Percentiles rank a stretch among this genome's conserved stretches.
These are phyloP conservation scores for Mormyrus hasselquistii DNA, from an alignment of 2,797 vertebrate genomes.

Conservation along the genomic window DNA sequence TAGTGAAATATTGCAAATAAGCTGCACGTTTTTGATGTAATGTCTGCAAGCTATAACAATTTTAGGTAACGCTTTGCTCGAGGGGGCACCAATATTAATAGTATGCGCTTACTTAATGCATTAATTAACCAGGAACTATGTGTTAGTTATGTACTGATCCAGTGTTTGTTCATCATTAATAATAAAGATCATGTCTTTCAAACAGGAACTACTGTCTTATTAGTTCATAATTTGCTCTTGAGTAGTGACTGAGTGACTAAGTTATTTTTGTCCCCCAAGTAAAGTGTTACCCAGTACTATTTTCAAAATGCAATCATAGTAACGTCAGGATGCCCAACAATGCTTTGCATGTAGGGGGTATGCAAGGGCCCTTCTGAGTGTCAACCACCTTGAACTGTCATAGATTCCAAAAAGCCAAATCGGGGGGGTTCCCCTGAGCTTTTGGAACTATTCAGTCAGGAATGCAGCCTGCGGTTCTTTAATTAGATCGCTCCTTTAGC, in stretches of 20 bases:
- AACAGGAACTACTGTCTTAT: not conserved
- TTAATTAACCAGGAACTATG: not conserved
- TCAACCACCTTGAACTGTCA: conserved; percentile 23
- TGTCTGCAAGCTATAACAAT: not conserved
- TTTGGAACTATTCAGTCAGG: conserved; percentile 34
- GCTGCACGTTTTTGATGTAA: not conserved
- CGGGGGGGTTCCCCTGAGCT: conserved; percentile 39
- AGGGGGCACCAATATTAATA: not conserved
- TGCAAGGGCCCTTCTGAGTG: conserved; percentile 4
- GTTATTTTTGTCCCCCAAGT: not conserved
- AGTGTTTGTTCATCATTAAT: not conserved
- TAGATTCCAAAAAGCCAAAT: conserved; percentile 30
- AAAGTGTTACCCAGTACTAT: not conserved
- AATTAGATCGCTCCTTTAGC: conserved; percentile 50
- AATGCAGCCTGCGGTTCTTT: conserved; percentile 58
- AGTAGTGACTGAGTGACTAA: not conserved
- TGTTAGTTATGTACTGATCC: not conserved
- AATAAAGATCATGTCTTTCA: not conserved
- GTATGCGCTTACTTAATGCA: not conserved
- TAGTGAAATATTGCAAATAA: not conserved
- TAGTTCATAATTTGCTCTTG: not conserved
- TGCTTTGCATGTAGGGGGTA: not conserved
- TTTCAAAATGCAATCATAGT: not conserved
- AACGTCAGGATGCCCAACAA: not conserved
- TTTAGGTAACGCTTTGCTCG: not conserved